Evolutionary conservation across 2,113 vertebrate species (phyloP).

Genomic region (Oncorhynchus mykiss): DNA sequence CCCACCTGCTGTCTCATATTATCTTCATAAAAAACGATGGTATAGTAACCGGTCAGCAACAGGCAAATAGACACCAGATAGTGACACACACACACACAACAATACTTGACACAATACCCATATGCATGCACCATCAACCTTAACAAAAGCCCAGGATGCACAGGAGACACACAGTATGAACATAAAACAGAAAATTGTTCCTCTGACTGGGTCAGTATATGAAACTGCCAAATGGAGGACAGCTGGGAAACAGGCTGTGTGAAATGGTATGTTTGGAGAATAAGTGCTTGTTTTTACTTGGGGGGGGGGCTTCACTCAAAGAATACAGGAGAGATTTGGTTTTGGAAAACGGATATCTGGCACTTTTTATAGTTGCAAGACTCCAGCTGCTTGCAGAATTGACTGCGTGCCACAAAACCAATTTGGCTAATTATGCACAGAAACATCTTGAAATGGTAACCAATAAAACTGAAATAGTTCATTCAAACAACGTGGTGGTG

Average conservation of each 20-base stretch:
- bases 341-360: background rate
- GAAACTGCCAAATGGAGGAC: background rate
- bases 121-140: too few species aligned
- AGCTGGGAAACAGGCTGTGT: slow-evolving; percentile 1
- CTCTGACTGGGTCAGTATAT: background rate
- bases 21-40: background rate
- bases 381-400: slow-evolving; percentile 1
- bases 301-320: background rate
- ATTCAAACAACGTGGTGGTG: background rate
- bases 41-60: background rate
- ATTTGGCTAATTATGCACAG: background rate
- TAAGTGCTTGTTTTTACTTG: background rate
- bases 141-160: background rate
- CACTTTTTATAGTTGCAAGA: background rate
- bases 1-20: background rate
- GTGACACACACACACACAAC: too few species aligned
- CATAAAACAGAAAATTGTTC: background rate
- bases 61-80: too few species aligned
- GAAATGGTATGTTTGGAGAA: background rate
- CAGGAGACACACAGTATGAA: background rate
- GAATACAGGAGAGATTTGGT: background rate
- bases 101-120: too few species aligned
- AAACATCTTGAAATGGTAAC: background rate
- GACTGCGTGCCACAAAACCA: slow-evolving; percentile 3
- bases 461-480: slow-evolving; percentile 5